Conservation (phyloP, 2,888 invertebrate species). For the Netelia melanura region DNA sequence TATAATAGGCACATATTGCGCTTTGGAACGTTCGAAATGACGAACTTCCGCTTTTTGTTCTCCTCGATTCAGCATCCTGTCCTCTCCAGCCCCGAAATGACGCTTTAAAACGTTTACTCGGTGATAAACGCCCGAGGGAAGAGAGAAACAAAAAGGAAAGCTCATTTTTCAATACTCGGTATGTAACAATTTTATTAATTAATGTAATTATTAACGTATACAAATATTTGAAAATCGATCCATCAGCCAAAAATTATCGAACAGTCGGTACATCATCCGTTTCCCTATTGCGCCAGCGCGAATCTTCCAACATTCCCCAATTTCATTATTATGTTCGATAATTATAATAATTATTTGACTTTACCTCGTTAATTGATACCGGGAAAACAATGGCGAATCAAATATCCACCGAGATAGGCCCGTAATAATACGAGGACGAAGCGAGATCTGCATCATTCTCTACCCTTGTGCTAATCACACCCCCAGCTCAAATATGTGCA, state of each 20-base stretch:
- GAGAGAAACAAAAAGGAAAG: too few relatives aligned
- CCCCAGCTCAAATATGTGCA: slow-evolving; percentile 69
- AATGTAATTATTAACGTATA: too few relatives aligned
- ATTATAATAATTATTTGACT: slow-evolving; percentile 85
- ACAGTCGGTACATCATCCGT: neutral
- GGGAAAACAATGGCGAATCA: slow-evolving; percentile 71
- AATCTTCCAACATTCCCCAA: slow-evolving; percentile 66
- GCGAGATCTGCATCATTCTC: slow-evolving; percentile 41
- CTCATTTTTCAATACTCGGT: too few relatives aligned
- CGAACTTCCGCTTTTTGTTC: slow-evolving; percentile 26
- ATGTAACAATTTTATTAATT: too few relatives aligned
- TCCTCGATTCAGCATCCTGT: neutral
- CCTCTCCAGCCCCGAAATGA: neutral
- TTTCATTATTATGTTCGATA: slow-evolving; percentile 82
- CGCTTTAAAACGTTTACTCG: neutral
- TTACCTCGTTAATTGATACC: slow-evolving; percentile 84
- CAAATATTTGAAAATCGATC: neutral
- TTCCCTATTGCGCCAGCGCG: neutral
- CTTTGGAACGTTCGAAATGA: slow-evolving; percentile 41
- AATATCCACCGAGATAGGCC: slow-evolving; percentile 62
- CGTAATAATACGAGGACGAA: slow-evolving; percentile 18
- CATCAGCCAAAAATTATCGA: slow-evolving; percentile 24
- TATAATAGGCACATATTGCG: slow-evolving; percentile 32
- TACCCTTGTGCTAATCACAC: slow-evolving; percentile 66
- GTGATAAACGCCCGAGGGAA: neutral